Percentiles rank a stretch among this genome's conserved stretches.
phyloP scores from a whole-genome alignment of 2,888 invertebrate species.

The Himalopsyche kuldschensis region DNA sequence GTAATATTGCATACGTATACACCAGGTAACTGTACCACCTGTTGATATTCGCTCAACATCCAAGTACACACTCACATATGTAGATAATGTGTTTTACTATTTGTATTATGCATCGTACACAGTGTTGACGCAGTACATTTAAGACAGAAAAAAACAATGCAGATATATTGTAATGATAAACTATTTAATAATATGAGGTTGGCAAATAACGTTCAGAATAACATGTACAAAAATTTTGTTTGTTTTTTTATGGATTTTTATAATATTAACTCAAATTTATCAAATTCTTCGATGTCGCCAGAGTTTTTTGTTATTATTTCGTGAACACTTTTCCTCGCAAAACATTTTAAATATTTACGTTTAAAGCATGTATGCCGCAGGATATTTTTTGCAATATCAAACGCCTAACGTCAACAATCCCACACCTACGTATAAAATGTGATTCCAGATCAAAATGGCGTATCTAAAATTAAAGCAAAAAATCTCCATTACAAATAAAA shows the following conservation, averaged over 20 bases:
- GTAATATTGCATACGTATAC: too few relatives aligned
- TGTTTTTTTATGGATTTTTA: neutral
- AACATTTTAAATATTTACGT: neutral
- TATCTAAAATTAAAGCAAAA: neutral
- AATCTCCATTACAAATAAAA: slow-evolving; percentile 11
- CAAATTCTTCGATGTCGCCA: neutral
- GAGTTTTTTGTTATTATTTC: neutral
- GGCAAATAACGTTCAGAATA: too few relatives aligned
- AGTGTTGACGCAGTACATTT: too few relatives aligned
- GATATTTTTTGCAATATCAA: neutral
- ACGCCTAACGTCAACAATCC: neutral
- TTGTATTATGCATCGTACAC: too few relatives aligned
- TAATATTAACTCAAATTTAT: too few relatives aligned
- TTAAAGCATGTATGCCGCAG: neutral
- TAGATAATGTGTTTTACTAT: too few relatives aligned
- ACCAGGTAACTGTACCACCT: too few relatives aligned
- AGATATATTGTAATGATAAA: too few relatives aligned
- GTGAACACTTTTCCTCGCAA: neutral
- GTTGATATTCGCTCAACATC: neutral
- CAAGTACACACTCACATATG: neutral
- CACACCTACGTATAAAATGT: neutral
- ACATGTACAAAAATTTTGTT: neutral
- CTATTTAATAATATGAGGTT: too few relatives aligned
- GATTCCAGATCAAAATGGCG: neutral
- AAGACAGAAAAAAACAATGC: too few relatives aligned